phyloP scores from a whole-genome alignment of 2,113 vertebrate species.

The Salvelinus namaycush region DNA sequence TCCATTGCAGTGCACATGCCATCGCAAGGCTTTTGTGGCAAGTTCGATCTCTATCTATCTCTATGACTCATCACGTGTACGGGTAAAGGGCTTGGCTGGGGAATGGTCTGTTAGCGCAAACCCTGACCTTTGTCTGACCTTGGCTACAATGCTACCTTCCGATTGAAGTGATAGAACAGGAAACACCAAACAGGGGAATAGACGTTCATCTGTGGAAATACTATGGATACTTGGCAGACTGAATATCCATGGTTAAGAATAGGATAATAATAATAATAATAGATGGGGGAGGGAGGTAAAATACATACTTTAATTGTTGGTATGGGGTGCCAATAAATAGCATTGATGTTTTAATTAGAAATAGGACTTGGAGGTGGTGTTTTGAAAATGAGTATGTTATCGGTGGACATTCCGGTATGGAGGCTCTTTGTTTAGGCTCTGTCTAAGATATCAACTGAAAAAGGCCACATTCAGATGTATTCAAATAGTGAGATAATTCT shows the following conservation, averaged over 20 bases:
- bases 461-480: neutral
- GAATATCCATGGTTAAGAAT: neutral
- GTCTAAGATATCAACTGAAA: neutral
- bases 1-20: neutral
- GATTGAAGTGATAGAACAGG: neutral
- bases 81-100: neutral
- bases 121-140: conserved; percentile 8
- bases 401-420: no score
- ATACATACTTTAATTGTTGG: neutral
- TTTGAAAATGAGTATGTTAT: neutral
- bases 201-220: conserved; percentile 18
- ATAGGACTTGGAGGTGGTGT: neutral
- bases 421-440: neutral
- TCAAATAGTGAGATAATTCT: neutral
- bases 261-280: neutral
- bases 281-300: neutral
- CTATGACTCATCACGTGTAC: neutral
- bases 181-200: neutral
- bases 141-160: conserved; percentile 9
- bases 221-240: neutral
- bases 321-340: neutral
- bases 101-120: neutral
- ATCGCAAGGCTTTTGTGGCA: no score
- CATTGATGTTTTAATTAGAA: no score
- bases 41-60: no score